Conservation (phyloP, 2,888 invertebrate species). For the Prionchulus punctatus region DNA sequence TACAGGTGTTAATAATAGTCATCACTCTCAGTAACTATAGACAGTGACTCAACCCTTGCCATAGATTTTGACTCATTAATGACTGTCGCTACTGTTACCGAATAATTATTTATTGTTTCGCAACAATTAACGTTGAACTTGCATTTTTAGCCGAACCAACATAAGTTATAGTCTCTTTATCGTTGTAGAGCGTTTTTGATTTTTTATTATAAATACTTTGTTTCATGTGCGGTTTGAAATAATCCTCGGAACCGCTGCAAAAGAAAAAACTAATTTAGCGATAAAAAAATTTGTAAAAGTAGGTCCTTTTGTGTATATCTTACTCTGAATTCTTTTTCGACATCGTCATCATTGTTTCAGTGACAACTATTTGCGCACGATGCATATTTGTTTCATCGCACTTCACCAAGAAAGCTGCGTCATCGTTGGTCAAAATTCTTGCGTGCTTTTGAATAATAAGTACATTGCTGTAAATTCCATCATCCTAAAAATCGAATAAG, state of each 20-base stretch:
- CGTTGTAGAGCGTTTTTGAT: neutral
- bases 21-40: too few species aligned
- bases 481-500: neutral
- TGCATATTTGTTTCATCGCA: conserved; percentile 7
- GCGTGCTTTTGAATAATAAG: conserved; percentile 9
- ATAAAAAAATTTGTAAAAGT: neutral
- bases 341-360: conserved; percentile 2
- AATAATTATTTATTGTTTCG: neutral
- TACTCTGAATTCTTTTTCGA: neutral
- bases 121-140: neutral
- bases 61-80: too few species aligned
- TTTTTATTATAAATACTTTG: too few species aligned
- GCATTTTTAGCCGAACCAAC: neutral
- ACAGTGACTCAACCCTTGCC: too few species aligned
- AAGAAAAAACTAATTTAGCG: neutral
- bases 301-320: neutral
- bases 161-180: neutral
- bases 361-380: neutral
- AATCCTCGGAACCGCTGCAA: too few species aligned
- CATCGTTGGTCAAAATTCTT: conserved; percentile 7
- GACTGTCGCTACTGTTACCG: too few species aligned
- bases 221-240: too few species aligned
- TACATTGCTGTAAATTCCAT: conserved; percentile 4
- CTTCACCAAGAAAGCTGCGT: conserved; percentile 5
- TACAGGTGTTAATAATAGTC: too few species aligned